A percentile compares a stretch with the other conserved stretches of the same genome.
These are phyloP conservation scores for Drosophila affinis DNA, from an alignment of 2,888 invertebrate genomes.

Conservation along the genomic window DNA sequence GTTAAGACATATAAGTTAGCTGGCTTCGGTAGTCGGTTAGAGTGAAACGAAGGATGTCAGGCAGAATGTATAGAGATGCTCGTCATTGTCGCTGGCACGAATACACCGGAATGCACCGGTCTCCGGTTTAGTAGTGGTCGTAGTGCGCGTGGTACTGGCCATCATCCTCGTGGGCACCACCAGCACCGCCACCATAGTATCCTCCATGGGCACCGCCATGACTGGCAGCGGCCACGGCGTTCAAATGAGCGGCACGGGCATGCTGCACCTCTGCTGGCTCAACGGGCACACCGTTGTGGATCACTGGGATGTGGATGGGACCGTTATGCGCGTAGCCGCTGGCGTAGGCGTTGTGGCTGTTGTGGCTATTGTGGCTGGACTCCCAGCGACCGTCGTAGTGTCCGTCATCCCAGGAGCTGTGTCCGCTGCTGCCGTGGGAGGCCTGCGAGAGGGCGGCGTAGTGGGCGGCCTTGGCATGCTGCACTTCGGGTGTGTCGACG, in stretches of 20 bases:
- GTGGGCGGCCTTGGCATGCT: conserved; percentile 84
- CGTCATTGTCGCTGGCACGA: conserved; percentile 36
- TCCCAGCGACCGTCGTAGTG: conserved; percentile 76
- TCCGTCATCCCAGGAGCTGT: conserved; percentile 73
- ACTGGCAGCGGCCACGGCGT: conserved; percentile 82
- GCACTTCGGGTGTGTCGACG: conserved; percentile 85
- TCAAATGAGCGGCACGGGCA: conserved; percentile 83
- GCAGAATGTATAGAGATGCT: conserved; percentile 45
- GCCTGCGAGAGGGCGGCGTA: conserved; percentile 83
- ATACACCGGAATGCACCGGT: conserved; percentile 14
- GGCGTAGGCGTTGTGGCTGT: conserved; percentile 63
- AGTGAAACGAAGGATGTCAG: conserved; percentile 44
- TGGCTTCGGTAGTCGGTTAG: conserved; percentile 62
- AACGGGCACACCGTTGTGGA: conserved; percentile 84
- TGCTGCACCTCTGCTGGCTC: conserved; percentile 85
- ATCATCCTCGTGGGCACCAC: conserved; percentile 71
- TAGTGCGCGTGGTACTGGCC: conserved; percentile 78
- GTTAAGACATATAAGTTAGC: conserved; percentile 44
- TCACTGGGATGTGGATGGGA: conserved; percentile 84
- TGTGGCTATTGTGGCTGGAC: conserved; percentile 59
- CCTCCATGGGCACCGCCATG: conserved; percentile 66
- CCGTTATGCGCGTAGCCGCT: conserved; percentile 81
- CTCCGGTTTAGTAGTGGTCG: conserved; percentile 64
- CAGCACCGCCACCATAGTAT: conserved; percentile 69
- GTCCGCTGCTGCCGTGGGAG: conserved; percentile 58